Evolutionary conservation across 2,797 vertebrate species (phyloP).

Genomic region (Gobionotothen gibberifrons): DNA sequence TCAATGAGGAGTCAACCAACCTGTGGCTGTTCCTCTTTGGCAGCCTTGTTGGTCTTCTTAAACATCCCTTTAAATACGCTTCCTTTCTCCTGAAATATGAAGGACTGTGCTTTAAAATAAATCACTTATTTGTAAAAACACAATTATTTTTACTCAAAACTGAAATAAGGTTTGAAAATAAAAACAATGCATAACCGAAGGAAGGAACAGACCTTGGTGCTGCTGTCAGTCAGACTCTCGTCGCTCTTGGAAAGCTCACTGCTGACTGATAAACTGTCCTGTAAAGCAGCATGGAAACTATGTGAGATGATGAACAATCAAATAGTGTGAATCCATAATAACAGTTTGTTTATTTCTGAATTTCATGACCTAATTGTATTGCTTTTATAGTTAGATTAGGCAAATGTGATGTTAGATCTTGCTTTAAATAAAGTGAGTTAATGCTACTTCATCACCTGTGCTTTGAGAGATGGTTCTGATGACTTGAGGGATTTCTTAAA

Average conservation of each 20-base stretch:
- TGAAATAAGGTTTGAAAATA: not conserved
- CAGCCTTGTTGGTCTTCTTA: conserved; percentile 59
- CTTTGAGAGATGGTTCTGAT: conserved; percentile 25
- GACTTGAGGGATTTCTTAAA: conserved; percentile 66
- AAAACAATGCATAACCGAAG: not conserved
- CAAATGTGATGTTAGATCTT: not conserved
- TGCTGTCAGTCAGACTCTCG: conserved; percentile 56
- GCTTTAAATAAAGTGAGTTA: not conserved
- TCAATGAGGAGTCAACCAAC: conserved; percentile 19
- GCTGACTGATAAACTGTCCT: conserved; percentile 53
- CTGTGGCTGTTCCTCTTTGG: conserved; percentile 52
- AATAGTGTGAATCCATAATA: not conserved
- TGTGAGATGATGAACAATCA: not conserved
- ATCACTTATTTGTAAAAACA: not conserved
- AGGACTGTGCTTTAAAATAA: not conserved
- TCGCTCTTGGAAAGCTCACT: conserved; percentile 64
- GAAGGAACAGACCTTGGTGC: conserved; percentile 41
- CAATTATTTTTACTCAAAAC: not conserved
- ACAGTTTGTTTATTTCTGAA: not conserved
- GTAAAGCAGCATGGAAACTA: not conserved
- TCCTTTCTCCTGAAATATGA: conserved; percentile 65
- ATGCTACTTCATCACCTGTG: conserved; percentile 39
- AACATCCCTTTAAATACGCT: conserved; percentile 71
- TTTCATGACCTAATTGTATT: not conserved
- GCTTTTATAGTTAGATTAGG: not conserved